Conservation (phyloP, 2,888 invertebrate genomes). For the Harpalus rufipes region DNA sequence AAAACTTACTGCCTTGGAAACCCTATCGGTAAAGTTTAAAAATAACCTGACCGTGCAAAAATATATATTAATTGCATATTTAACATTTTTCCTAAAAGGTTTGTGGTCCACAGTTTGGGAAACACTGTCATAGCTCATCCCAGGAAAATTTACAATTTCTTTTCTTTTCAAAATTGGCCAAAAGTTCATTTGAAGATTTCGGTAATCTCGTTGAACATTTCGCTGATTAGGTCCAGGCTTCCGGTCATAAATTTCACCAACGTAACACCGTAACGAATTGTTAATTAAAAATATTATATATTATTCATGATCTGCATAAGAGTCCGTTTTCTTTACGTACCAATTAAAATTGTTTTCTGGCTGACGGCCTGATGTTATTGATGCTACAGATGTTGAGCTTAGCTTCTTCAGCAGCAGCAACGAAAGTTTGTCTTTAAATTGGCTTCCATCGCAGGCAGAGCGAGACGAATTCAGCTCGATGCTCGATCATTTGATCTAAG, state of each 20-base stretch:
- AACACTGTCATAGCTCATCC: too few relatives aligned
- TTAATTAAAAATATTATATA: constrained; percentile 64
- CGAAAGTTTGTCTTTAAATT: constrained; percentile 62
- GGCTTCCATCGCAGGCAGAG: constrained; percentile 48
- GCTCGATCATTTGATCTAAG: not conserved
- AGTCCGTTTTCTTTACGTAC: constrained; percentile 57
- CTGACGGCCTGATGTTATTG: constrained; percentile 60
- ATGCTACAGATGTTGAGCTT: constrained; percentile 58
- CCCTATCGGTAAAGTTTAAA: too few relatives aligned
- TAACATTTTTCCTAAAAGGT: too few relatives aligned
- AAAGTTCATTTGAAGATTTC: not conserved
- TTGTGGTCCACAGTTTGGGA: too few relatives aligned
- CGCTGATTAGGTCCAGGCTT: constrained; percentile 6
- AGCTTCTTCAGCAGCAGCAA: constrained; percentile 34
- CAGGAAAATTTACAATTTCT: too few relatives aligned
- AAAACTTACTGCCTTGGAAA: too few relatives aligned
- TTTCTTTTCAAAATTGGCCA: too few relatives aligned
- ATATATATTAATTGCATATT: too few relatives aligned
- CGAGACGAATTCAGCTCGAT: constrained; percentile 33
- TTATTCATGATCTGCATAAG: constrained; percentile 64
- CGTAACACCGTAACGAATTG: constrained; percentile 59
- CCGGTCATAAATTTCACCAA: constrained; percentile 59
- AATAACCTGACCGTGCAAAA: too few relatives aligned
- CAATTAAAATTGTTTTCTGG: constrained; percentile 64
- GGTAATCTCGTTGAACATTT: not conserved